Base-by-base conservation (phyloP, 2,888 invertebrate species). In the Meteorus cinctellus region DNA sequence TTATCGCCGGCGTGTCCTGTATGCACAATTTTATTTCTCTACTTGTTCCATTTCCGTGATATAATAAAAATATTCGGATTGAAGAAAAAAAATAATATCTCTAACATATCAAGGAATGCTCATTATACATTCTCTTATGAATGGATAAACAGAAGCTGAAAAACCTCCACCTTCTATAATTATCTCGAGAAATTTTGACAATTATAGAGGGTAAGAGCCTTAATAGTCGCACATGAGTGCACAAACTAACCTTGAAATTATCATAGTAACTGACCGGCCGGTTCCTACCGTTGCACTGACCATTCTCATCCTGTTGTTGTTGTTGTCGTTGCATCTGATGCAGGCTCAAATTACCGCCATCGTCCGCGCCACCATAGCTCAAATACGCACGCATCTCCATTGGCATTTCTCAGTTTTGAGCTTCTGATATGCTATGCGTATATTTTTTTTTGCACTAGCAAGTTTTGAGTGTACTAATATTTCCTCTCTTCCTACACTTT, bases 261-360 rank as follows among this genome's bases (percentile, higher is more conserved):
- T 90, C 90, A 83, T 90, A 90, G 85, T 89, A 89, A 86, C 90
- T 90, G 76, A 89, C 88, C 65, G 90, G 90, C 78, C 90, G 88
- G 81, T 88, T 90, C 81, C 86, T 85, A 79, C 85, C 82, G 79
- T 83, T 83, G 79, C 84, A 87, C 86, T 87, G 87, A 84, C 82
- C 84, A 82, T 87, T 86, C 75, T 87, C 87, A 79, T 85, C 81
- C 34, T 34, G 34, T 2, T 34, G 24, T 24, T 24, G 24, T 24
- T 24, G 24, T 24, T 24, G 24, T 24, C n/a, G n/a, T 24, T 75
- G 65, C 59, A 71, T 66, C 66, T 45, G 60, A 71, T 68, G 51
- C 14, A 29, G 41, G 45, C 70, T 69, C 59, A 75, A 65, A 72
- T 71, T 76, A 78, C 67, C 34, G 66, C 69, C 55, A 19, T 55